A percentile compares a stretch with the other conserved stretches of the same genome.
phyloP scores from a whole-genome alignment of 2,797 vertebrate genomes.

The Sebastolobus altivelis region DNA sequence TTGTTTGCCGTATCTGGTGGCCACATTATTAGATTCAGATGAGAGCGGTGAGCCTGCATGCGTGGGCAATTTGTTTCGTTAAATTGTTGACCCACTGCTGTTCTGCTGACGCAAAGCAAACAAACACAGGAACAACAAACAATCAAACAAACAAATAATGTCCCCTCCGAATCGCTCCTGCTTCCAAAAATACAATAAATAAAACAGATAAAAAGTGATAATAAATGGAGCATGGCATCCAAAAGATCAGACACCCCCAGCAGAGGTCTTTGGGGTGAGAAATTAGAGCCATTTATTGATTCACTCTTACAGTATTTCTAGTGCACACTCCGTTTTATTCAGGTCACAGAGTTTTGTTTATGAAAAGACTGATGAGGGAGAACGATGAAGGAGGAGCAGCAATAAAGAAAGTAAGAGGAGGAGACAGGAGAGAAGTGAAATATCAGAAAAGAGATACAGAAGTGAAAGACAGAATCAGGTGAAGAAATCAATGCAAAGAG shows the following conservation, averaged over 20 bases:
- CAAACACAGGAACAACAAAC: not conserved
- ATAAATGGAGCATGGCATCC: not conserved
- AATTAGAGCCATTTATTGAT: not conserved
- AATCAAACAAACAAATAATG: not conserved
- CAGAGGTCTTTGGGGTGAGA: not conserved
- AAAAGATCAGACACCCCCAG: slow-evolving; percentile 25
- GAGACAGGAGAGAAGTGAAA: not conserved
- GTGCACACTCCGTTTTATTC: slow-evolving; percentile 18
- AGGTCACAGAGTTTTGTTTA: slow-evolving; percentile 44
- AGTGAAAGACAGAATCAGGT: not conserved
- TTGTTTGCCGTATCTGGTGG: slow-evolving; percentile 42
- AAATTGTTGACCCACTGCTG: slow-evolving; percentile 42
- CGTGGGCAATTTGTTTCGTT: slow-evolving; percentile 32
- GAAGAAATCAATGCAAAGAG: not conserved
- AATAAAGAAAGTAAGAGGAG: not conserved
- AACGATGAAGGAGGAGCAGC: not conserved
- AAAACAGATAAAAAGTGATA: slow-evolving; percentile 9
- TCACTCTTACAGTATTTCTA: not conserved
- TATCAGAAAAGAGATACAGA: not conserved
- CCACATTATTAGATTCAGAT: slow-evolving; percentile 63
- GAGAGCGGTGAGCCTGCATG: slow-evolving; percentile 40
- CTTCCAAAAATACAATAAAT: not conserved
- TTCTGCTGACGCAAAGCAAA: slow-evolving; percentile 21
- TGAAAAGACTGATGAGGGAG: slow-evolving; percentile 5
- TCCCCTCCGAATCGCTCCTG: not conserved